Percentiles rank a stretch among this genome's conserved stretches.
These are phyloP conservation scores for Ancistrus triradiatus DNA, from an alignment of 2,113 vertebrate genomes.

Conservation along the genomic window DNA sequence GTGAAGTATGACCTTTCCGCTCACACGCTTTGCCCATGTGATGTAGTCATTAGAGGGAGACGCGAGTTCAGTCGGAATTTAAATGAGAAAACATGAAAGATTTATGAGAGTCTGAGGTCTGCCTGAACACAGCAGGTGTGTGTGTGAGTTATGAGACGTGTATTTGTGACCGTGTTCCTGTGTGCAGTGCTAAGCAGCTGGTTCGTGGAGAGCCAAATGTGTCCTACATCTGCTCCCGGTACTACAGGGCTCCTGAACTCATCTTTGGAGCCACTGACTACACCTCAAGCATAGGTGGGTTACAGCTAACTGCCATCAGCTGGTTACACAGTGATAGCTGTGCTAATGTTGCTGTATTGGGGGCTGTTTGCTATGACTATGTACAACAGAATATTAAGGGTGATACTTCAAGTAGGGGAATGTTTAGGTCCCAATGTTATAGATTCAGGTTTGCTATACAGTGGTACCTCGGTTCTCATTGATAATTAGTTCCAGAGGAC, in stretches of 20 bases:
- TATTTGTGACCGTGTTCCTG: too few relatives aligned
- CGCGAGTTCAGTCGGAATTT: neutral
- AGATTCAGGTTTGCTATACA: too few relatives aligned
- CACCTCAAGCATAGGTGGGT: constrained; percentile 96
- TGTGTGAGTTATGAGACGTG: neutral
- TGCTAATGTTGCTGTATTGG: too few relatives aligned
- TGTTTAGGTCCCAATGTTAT: too few relatives aligned
- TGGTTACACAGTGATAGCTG: too few relatives aligned
- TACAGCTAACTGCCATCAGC: neutral
- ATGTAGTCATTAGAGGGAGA: neutral
- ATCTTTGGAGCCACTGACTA: constrained; percentile 99
- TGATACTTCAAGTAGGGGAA: too few relatives aligned
- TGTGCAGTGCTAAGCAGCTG: constrained; percentile 95
- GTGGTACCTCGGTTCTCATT: too few relatives aligned
- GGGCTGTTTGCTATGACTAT: too few relatives aligned
- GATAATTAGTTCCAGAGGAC: too few relatives aligned
- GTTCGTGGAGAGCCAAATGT: constrained; percentile 98
- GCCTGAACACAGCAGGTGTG: neutral
- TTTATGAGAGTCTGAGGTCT: neutral
- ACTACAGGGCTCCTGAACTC: constrained; percentile 98
- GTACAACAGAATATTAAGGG: too few relatives aligned
- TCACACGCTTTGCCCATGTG: neutral
- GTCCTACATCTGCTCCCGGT: constrained; percentile 99
- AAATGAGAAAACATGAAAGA: constrained; percentile 2
- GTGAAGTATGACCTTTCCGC: constrained; percentile 5